phyloP scores from a whole-genome alignment of 1,140 invertebrate species.

The Calephelis nemesis region DNA sequence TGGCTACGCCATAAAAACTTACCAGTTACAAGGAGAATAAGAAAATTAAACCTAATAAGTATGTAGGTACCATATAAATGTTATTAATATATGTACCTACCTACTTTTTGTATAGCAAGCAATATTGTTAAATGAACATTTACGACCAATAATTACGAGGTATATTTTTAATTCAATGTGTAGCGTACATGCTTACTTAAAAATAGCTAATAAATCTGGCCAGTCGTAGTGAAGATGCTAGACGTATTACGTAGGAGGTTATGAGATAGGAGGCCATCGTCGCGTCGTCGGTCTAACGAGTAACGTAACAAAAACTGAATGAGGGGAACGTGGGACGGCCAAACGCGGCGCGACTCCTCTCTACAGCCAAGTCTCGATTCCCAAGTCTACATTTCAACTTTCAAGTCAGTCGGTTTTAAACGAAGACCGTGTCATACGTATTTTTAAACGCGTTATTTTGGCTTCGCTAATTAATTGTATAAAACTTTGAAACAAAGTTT shows the following conservation, averaged over 20 bases:
- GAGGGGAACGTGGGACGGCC: slow-evolving; percentile 16
- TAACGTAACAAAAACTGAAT: slow-evolving; percentile 21
- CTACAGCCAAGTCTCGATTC: slow-evolving; percentile 3
- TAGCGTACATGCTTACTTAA: background rate
- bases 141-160: background rate
- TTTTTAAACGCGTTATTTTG: background rate
- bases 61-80: too few species aligned
- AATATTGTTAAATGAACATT: too few species aligned
- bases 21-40: too few species aligned
- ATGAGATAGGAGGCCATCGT: slow-evolving; percentile 23
- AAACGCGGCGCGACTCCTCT: slow-evolving; percentile 7
- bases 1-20: too few species aligned
- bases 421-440: background rate
- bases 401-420: background rate
- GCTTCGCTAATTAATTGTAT: background rate
- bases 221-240: slow-evolving; percentile 21
- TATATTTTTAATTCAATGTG: slow-evolving; percentile 1
- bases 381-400: background rate
- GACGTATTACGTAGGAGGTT: slow-evolving; percentile 20
- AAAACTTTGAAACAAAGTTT: slow-evolving; percentile 2
- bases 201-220: slow-evolving; percentile 19
- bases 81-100: too few species aligned
- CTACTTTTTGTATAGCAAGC: too few species aligned
- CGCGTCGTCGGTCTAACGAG: slow-evolving; percentile 9
- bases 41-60: too few species aligned